A percentile compares a stretch with the other conserved stretches of the same genome.
Evolutionary conservation across 2,888 invertebrate genomes (phyloP).

Genomic region (Synergus umbraculus): DNA sequence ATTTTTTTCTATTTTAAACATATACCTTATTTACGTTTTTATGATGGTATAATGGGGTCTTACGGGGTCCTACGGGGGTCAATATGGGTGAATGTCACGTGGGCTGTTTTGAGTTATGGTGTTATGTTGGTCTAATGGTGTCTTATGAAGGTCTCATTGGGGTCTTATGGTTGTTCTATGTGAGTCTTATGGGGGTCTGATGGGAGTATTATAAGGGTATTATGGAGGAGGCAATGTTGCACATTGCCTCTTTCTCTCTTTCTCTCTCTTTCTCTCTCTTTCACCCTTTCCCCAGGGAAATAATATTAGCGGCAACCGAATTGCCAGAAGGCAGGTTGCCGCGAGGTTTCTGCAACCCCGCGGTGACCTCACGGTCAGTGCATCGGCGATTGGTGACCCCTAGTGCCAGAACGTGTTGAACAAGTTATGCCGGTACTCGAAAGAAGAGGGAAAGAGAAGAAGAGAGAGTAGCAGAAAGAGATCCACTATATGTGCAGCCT

Average conservation of each 20-base stretch:
- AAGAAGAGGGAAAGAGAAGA: slow-evolving; percentile 44
- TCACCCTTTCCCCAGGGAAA: neutral
- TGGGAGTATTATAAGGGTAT: too few relatives aligned
- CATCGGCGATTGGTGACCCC: slow-evolving; percentile 70
- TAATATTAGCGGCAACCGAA: slow-evolving; percentile 46
- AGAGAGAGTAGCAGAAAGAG: neutral
- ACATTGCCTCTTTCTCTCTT: slow-evolving; percentile 20
- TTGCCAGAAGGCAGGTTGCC: slow-evolving; percentile 45
- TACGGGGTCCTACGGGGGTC: too few relatives aligned
- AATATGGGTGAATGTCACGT: too few relatives aligned
- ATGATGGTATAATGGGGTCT: too few relatives aligned
- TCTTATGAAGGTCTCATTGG: too few relatives aligned
- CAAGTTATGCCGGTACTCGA: slow-evolving; percentile 66
- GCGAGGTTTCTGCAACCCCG: slow-evolving; percentile 46
- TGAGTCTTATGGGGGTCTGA: too few relatives aligned
- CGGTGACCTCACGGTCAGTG: slow-evolving; percentile 61
- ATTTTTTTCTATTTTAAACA: too few relatives aligned
- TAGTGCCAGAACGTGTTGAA: slow-evolving; percentile 70
- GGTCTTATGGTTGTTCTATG: too few relatives aligned
- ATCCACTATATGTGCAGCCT: slow-evolving; percentile 7
- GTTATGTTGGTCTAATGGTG: too few relatives aligned
- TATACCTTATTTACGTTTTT: too few relatives aligned
- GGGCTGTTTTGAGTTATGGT: too few relatives aligned
- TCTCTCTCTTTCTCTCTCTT: neutral
- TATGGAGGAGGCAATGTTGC: neutral